Conservation (phyloP, 2,113 vertebrate genomes). For the Ochotona princeps region DNA sequence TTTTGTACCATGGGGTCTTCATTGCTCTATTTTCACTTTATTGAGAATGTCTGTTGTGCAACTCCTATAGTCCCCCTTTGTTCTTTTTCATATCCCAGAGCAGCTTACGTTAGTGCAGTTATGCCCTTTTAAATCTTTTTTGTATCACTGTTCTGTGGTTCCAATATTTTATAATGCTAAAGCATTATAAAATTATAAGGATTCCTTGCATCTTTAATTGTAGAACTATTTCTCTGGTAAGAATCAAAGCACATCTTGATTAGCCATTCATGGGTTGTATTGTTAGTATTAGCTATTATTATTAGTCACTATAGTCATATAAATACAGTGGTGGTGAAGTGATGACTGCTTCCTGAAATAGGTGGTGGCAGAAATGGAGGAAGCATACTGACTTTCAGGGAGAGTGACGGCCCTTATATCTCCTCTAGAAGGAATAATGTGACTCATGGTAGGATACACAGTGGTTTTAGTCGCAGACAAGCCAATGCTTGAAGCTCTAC, state of each 20-base stretch:
- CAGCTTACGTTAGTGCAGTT: too few species aligned
- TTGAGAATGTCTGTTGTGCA: too few species aligned
- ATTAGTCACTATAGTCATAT: neutral
- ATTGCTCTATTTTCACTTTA: too few species aligned
- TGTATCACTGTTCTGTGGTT: neutral
- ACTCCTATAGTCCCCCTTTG: too few species aligned
- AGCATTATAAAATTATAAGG: neutral
- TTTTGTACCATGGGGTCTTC: too few species aligned
- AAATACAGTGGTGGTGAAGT: neutral
- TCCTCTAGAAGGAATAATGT: neutral
- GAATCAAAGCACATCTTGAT: neutral
- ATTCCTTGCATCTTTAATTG: neutral
- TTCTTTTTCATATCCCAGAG: too few species aligned
- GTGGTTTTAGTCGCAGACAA: neutral
- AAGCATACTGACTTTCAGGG: neutral
- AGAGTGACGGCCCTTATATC: neutral
- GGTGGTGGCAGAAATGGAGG: neutral
- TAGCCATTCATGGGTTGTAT: neutral
- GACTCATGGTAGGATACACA: neutral
- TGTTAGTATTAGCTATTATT: neutral
- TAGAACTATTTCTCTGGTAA: constrained; percentile 20
- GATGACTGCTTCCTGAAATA: neutral
- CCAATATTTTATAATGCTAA: neutral
- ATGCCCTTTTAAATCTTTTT: too few species aligned
- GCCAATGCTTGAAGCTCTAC: neutral